phyloP scores from a whole-genome alignment of 2,113 vertebrate genomes.

The Clarias batrachus region DNA sequence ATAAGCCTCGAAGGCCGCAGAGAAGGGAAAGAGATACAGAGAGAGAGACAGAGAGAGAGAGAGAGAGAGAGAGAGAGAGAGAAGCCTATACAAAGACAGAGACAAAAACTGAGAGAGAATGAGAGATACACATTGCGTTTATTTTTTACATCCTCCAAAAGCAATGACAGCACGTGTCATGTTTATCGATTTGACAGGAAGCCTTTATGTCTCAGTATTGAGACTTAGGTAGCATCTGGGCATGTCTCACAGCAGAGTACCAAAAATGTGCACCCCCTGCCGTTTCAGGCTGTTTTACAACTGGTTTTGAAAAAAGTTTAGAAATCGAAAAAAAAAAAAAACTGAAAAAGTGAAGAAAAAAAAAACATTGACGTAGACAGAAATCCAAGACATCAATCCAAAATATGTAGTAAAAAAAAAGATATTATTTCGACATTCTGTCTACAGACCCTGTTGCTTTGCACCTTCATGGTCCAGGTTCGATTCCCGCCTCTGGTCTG shows the following conservation, averaged over 20 bases:
- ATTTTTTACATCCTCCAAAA: slow-evolving; percentile 51
- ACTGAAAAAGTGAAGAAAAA: background rate
- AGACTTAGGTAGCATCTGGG: background rate
- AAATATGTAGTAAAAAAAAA: background rate
- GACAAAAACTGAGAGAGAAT: background rate
- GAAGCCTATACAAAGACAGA: background rate
- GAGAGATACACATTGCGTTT: slow-evolving; percentile 30
- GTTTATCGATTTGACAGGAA: slow-evolving; percentile 65
- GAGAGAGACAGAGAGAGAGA: no score
- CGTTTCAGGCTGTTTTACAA: background rate
- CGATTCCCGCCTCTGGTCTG: no score
- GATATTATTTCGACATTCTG: background rate
- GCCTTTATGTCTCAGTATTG: slow-evolving; percentile 61
- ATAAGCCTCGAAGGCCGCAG: slow-evolving; percentile 60
- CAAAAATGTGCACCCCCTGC: background rate
- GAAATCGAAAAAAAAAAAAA: background rate
- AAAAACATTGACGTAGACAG: background rate
- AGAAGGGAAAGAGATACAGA: slow-evolving; percentile 30
- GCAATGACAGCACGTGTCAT: slow-evolving; percentile 57
- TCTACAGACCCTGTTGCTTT: background rate
- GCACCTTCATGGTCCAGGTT: no score
- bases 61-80: background rate
- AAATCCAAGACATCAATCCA: background rate
- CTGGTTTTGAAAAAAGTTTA: background rate
- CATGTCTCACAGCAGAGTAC: background rate